Evolutionary conservation across 1,140 invertebrate species (phyloP), one percentile per base, ranked within the genome.

Genomic region (Helicoverpa armigera): DNA sequence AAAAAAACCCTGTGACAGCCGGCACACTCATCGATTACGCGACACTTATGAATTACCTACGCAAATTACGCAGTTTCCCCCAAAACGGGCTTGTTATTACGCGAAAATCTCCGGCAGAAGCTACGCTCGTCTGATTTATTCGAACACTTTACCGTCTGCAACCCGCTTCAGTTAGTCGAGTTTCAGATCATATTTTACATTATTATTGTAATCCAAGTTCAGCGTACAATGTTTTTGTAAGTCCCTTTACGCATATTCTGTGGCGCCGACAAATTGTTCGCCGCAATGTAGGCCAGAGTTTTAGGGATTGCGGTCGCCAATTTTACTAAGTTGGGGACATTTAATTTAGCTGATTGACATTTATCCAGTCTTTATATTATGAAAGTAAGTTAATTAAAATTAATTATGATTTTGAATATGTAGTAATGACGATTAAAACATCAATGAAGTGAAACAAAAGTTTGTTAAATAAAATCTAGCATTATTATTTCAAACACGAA

Each of bases 71-170:
- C 75, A 76, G 69, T 82, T 86, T 76, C 69, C 70, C 50, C 85
- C 69, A 69, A 84, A 56, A 73, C 53, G 35, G 13, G 29, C 13
- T 58, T 35, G 53, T 86, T 88, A 89, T 89, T 86, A 87, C 83
- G 86, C 85, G 83, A 86, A 88, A 89, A 89, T 86, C 82, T 88
- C 82, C 82, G 82, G 79, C 77, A 75, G 80, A 85, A 86, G 84
- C 43, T 69, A 61, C 85, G 82, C 81, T 79, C 29, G 23, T 4
- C 58, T 86, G 88, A 89, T 88, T 88, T 89, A 89, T 88, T 81
- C 60, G 29, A 72, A 81, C 79, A 87, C 83, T 88, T 87, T 85
- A 86, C 85, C 83, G 84, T 86, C 81, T 77, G 85, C 84, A 85
- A 76, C 79, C 82, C 79, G 53, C 67, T 86, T 85, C 79, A 70